Base-by-base conservation (phyloP, 2,888 invertebrate species). In the Macrostomum cliftonense region DNA sequence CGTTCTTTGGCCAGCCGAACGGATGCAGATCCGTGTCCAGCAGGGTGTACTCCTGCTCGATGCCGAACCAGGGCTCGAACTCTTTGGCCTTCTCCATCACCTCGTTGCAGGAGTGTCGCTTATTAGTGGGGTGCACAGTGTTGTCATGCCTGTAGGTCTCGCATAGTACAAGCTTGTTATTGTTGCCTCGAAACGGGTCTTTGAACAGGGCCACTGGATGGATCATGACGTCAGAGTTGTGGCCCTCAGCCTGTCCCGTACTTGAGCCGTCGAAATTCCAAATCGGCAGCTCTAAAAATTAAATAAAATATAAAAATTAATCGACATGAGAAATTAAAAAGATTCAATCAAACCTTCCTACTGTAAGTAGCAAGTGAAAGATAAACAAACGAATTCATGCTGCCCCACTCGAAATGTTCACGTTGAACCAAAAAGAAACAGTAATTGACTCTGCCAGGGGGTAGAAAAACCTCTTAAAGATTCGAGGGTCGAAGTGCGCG, bases 181-280 rank as follows among this genome's bases (percentile, higher is more conserved):
- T 81, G 47, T 86, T 87, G 37, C 81, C 77, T 19, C 84, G 77
- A 77, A 95, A 91, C 0, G 93, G 93, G 67, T 93, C 93, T 58
- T 77, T 80, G 75, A 83, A 95, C 56, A 93, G 78, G 48, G 89
- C 86, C n/a, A 87, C 83, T 0, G 93, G 89, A 58, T 80, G 77
- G 40, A 93, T 74, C 72, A 81, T 89, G 40, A 87, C 83, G 63
- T 95, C 93, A 1, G 72, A 72, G 61, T 74, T 73, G 45, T 65
- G 64, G 1, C 73, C 73, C 52, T 66, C 62, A 0, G 73, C 68
- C 54, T 73, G 73, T 37, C 64, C 64, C 2, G 72, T 74, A 45
- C 71, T 71, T 36, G 71, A 69, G 2, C 71, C 72, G 55, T 73
- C 71, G 56, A 68, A 72, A 59, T 73, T 73, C 73, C 73, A 73